phyloP scores from a whole-genome alignment of 2,113 vertebrate genomes.

The Ellobius talpinus region DNA sequence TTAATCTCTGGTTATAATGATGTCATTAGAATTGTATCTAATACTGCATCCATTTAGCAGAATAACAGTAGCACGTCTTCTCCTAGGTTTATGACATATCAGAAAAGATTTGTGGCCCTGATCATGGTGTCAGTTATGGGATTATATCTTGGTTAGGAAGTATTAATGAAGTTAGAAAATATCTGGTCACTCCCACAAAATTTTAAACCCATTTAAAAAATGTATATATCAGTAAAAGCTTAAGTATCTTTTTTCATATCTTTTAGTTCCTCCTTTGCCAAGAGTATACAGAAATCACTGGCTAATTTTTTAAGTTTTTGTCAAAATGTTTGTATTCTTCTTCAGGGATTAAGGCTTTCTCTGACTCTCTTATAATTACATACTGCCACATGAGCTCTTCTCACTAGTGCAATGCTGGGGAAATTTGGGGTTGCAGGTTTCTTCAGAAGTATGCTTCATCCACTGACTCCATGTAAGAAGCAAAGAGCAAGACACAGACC shows the following conservation, averaged over 20 bases:
- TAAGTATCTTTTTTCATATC: not conserved
- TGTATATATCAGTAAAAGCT: not conserved
- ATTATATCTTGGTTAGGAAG: not conserved
- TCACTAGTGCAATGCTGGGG: not conserved
- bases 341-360: not conserved
- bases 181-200: not conserved
- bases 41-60: not conserved
- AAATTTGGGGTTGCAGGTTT: not conserved
- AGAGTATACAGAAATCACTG: not conserved
- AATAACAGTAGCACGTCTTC: not conserved
- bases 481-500: not conserved
- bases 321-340: not conserved
- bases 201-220: not conserved
- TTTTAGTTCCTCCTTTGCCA: not conserved
- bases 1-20: not conserved
- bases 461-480: not conserved
- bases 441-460: not conserved
- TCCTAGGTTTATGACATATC: not conserved
- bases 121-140: not conserved
- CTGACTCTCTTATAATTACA: not conserved
- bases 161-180: not conserved
- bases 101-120: not conserved
- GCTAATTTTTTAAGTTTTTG: not conserved
- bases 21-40: not conserved
- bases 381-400: not conserved